phyloP scores from a whole-genome alignment of 2,797 vertebrate species.

The Diceros bicornis region DNA sequence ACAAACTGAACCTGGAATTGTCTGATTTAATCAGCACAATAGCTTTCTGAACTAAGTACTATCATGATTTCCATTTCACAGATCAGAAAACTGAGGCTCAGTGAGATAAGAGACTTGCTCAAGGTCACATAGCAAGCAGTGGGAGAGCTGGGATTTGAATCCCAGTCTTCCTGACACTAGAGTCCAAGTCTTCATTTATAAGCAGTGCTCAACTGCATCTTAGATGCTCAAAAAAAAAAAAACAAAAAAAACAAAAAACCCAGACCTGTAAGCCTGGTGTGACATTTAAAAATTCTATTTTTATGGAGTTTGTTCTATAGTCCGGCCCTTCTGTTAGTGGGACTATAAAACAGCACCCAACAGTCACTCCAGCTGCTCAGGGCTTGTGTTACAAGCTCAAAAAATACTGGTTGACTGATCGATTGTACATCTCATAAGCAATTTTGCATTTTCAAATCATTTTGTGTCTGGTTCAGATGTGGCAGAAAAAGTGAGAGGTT shows the following conservation, averaged over 20 bases:
- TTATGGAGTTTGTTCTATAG: background rate
- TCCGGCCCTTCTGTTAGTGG: background rate
- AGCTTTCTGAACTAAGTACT: background rate
- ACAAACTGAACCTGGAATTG: background rate
- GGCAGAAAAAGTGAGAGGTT: slow-evolving; percentile 51
- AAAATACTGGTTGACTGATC: slow-evolving; percentile 16
- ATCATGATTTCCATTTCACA: slow-evolving; percentile 32
- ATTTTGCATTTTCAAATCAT: slow-evolving; percentile 53
- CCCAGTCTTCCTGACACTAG: background rate
- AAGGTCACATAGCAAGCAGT: background rate
- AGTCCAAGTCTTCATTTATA: background rate
- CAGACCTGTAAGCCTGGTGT: background rate
- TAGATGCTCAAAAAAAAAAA: background rate
- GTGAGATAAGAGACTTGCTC: background rate
- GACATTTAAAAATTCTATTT: slow-evolving; percentile 13
- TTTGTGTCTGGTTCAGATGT: slow-evolving; percentile 48
- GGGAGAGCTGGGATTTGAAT: slow-evolving; percentile 34
- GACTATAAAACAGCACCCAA: background rate
- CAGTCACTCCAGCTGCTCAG: background rate
- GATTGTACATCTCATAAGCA: background rate
- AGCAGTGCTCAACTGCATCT: background rate
- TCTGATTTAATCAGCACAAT: background rate
- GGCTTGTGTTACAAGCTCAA: background rate
- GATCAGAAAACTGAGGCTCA: slow-evolving; percentile 35
- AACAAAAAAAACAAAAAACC: background rate